Conservation (phyloP, 1,140 invertebrate species). For the Drosophila busckii region DNA sequence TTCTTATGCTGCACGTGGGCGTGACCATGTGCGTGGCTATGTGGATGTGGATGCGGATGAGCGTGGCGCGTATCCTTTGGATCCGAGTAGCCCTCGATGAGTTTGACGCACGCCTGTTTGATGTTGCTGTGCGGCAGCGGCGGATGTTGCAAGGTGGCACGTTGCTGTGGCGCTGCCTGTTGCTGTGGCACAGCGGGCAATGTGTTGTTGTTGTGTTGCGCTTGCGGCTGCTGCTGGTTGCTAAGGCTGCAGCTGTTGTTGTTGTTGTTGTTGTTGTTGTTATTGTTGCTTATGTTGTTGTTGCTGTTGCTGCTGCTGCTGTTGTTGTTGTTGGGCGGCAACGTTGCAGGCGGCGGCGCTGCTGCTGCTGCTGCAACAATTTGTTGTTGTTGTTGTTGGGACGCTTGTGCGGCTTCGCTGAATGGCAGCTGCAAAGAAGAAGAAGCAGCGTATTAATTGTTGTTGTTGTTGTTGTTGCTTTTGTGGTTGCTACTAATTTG, state of each 20-base stretch:
- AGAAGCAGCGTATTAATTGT: background rate
- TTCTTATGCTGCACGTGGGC: slow-evolving; percentile 60
- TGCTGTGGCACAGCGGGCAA: slow-evolving; percentile 47
- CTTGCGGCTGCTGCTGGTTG: slow-evolving; percentile 25
- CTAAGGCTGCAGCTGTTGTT: slow-evolving; percentile 15
- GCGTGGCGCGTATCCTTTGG: slow-evolving; percentile 66
- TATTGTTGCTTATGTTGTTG: slow-evolving; percentile 20
- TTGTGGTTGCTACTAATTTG: slow-evolving; percentile 52
- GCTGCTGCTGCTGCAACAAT: slow-evolving; percentile 28
- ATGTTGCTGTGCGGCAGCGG: slow-evolving; percentile 70
- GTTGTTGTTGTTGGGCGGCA: slow-evolving; percentile 11
- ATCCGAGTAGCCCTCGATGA: slow-evolving; percentile 76
- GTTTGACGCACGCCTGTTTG: slow-evolving; percentile 72
- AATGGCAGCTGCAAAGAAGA: slow-evolving; percentile 51
- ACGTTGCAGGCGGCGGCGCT: no score
- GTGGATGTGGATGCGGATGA: no score
- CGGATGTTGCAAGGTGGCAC: slow-evolving; percentile 61
- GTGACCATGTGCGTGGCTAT: no score
- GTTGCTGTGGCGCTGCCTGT: slow-evolving; percentile 41
- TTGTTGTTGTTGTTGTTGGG: slow-evolving; percentile 35
- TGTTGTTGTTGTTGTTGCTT: background rate
- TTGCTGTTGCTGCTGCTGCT: slow-evolving; percentile 34
- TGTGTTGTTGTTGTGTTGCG: slow-evolving; percentile 55
- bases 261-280: slow-evolving; percentile 29
- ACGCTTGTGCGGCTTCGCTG: slow-evolving; percentile 66